Base-by-base conservation (phyloP, 2,888 invertebrate species). In the Penaeus monodon region DNA sequence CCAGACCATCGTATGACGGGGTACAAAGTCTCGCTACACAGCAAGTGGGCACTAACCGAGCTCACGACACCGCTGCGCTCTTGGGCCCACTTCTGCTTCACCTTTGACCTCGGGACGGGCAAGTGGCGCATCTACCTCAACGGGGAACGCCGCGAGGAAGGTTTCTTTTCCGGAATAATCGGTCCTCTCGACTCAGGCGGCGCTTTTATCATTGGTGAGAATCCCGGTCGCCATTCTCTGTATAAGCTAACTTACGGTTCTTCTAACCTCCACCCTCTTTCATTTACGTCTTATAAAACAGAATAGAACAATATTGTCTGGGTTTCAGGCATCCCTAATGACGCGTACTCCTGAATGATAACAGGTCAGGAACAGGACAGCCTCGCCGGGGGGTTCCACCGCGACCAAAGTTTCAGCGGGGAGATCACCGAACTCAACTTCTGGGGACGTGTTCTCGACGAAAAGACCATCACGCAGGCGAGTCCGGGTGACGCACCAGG, bases 381-480 rank as follows among this genome's bases (percentile, higher is more conserved):
- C 0, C 49, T 89, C 2, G 88, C 88, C 0, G 89, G 86, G n/a
- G 86, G 86, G 7, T 89, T 85, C 64, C 86, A 89, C 24, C 76
- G 73, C 22, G 89, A 89, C 74, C 89, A 89, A 63, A 89, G 89
- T 65, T 89, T 76, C 85, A 89, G 89, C 38, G 89, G 89, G 24
- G 89, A 89, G 57, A 68, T 89, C 38, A 89, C 88, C 1, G 88
- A 89, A 29, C 86, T 89, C 63, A 89, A 88, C 76, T 81, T 88
- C 27, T 89, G 89, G 89, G 73, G 27, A 14, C 68, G 49, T 14
- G n/a, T 77, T 8, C 64, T 86, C 10, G 63, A 76, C 4, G 44
- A 44, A 0, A 77, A 68, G 2, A 22, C 65, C 27, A 63, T 86
- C 20, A 33, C 20, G 22, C 49, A 68, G 57, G 86, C 65, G 24